phyloP scores from a whole-genome alignment of 2,888 invertebrate genomes.

The Toxonevra muliebris region DNA sequence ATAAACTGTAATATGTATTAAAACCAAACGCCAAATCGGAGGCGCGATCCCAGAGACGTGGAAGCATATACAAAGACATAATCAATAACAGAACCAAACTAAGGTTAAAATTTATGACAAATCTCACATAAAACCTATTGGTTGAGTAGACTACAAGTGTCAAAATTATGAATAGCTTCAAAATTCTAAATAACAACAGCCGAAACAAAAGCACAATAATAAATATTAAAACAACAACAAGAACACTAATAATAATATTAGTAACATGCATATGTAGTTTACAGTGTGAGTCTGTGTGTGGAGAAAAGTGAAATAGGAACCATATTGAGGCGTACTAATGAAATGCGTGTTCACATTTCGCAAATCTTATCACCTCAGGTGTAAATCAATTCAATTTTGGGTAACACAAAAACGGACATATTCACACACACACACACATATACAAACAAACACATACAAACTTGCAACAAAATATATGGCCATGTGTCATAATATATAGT shows the following conservation, averaged over 20 bases:
- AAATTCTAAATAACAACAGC: constrained; percentile 3
- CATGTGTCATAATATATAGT: constrained; percentile 54
- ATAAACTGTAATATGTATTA: too few relatives aligned
- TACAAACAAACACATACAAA: constrained; percentile 15
- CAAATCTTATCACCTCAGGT: constrained; percentile 53
- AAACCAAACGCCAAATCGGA: too few relatives aligned
- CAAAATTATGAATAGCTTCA: constrained; percentile 15
- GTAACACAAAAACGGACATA: constrained; percentile 11
- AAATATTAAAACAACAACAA: too few relatives aligned
- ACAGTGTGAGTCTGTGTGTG: not conserved
- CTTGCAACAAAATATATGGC: constrained; percentile 51
- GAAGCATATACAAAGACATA: too few relatives aligned
- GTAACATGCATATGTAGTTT: not conserved
- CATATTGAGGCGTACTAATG: constrained; percentile 39
- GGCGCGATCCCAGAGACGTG: too few relatives aligned
- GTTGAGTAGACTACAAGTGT: not conserved
- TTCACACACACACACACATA: constrained; percentile 29
- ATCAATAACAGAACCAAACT: too few relatives aligned
- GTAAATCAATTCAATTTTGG: constrained; percentile 53
- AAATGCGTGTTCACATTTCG: constrained; percentile 34
- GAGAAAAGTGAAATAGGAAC: constrained; percentile 3
- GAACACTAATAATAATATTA: not conserved
- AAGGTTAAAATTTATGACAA: too few relatives aligned
- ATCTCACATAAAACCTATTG: too few relatives aligned
- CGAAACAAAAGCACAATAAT: not conserved